A percentile compares a stretch with the other conserved stretches of the same genome.
phyloP scores from a whole-genome alignment of 1,140 invertebrate genomes.

The Orchesella cincta region DNA sequence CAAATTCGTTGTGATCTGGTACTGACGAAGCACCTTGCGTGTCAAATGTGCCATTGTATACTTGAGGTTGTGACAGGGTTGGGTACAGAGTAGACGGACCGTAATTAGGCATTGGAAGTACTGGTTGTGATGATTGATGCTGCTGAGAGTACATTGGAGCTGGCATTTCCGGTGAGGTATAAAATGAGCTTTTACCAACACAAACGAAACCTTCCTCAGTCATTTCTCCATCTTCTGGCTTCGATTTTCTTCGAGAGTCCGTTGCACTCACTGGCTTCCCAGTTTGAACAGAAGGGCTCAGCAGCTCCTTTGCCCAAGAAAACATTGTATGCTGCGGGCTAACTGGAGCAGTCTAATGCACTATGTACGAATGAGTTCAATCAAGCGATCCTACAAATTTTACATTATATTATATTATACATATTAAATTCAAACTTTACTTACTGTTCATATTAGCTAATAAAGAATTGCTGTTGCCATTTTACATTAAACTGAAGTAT shows the following conservation, averaged over 20 bases:
- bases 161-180: constrained; percentile 20
- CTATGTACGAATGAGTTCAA: too few species aligned
- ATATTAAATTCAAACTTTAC: too few species aligned
- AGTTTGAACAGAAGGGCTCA: neutral
- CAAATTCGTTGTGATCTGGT: neutral
- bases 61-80: neutral
- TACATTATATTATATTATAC: too few species aligned
- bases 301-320: constrained; percentile 22
- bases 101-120: neutral
- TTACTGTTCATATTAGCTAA: too few species aligned
- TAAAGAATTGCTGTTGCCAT: too few species aligned
- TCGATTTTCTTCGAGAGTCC: neutral
- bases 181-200: constrained; percentile 44
- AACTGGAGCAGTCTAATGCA: too few species aligned
- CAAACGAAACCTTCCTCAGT: constrained; percentile 45
- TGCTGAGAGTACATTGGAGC: neutral
- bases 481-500: neutral
- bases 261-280: constrained; percentile 5
- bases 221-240: constrained; percentile 31
- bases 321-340: too few species aligned
- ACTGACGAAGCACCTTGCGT: too few species aligned
- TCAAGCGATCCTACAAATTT: too few species aligned
- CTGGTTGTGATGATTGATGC: neutral
- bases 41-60: neutral
- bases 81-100: constrained; percentile 10